Percentiles rank a stretch among this genome's conserved stretches.
phyloP scores from a whole-genome alignment of 2,888 invertebrate genomes.

The Aspidiotus rigidus region DNA sequence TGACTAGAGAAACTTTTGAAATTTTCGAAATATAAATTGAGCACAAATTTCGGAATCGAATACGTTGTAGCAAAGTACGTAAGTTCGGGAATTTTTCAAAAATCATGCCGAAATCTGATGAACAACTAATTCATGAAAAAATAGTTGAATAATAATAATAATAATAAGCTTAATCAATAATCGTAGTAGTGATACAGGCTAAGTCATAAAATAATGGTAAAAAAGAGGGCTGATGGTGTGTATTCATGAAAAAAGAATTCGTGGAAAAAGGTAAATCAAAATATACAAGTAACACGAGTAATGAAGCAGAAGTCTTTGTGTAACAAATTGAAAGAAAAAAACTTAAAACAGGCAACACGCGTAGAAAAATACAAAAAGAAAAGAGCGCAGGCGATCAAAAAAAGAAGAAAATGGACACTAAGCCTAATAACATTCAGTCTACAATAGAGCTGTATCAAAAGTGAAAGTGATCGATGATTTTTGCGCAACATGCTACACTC shows the following conservation, averaged over 20 bases:
- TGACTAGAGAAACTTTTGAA: no score
- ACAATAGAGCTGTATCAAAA: conserved; percentile 4
- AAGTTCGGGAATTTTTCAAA: no score
- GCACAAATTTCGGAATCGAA: no score
- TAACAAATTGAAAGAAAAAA: background rate
- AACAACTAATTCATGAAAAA: no score
- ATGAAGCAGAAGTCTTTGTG: background rate
- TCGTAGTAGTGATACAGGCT: background rate
- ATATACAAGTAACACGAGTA: no score
- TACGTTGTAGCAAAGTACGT: no score
- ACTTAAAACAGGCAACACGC: background rate
- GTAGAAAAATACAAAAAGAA: conserved; percentile 16
- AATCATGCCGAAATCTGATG: no score
- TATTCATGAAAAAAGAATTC: background rate
- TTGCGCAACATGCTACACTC: conserved; percentile 51
- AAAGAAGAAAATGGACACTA: background rate
- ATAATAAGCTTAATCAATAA: background rate
- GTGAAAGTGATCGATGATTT: conserved; percentile 14
- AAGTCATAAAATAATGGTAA: background rate
- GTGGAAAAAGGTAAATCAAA: background rate
- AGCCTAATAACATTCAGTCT: background rate
- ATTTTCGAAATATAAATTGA: no score
- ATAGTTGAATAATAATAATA: no score
- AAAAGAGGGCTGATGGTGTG: background rate
- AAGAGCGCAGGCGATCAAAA: conserved; percentile 13